Evolutionary conservation across 2,888 invertebrate genomes (phyloP), one percentile per base, ranked within the genome.

Genomic region (Helicoverpa assulta): DNA sequence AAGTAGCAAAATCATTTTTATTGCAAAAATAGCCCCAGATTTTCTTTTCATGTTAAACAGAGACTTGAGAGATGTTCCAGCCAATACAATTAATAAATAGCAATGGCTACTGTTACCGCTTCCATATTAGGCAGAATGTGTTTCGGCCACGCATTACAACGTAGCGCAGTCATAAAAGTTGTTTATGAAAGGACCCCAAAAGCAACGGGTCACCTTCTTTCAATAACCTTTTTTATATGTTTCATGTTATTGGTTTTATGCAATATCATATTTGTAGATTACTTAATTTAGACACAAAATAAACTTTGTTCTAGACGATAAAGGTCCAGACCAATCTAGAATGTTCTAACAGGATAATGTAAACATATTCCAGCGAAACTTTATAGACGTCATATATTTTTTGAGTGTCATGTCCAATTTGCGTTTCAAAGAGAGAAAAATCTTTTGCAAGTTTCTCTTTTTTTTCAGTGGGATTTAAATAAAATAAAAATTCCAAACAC

Each of bases 91-190:
- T 65, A 73, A 67, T 69, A 57, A 70, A 62, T 40, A 68, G 33
- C 16, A 64, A 63, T 21, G 59, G 21, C 21, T 52, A 74, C 43
- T 26, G 62, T 65, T 65, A 80, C 73, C 68, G 70, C 43, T 59
- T 54, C 51, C 73, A 78, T 82, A 85, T 89, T 85, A 87, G 70
- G 70, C 70, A 67, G 76, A 78, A 83, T 63, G 50, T 26, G 70
- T 71, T 75, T 73, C 26, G 67, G 70, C 43, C 55, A 76, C 80
- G 76, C 87, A 85, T 90, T 89, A 87, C 86, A 87, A 81, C 82
- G 73, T 86, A 88, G 87, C 82, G 85, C 70, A 67, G 66, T 78
- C 73, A 89, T 92, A 90, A 91, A 90, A 85, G 73, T 86, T 82
- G 79, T 90, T 89, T 87, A 90, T 89, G 86, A 85, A 86, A 33